Evolutionary conservation across 1,140 invertebrate genomes (phyloP).

Genomic region (Dreissena polymorpha): DNA sequence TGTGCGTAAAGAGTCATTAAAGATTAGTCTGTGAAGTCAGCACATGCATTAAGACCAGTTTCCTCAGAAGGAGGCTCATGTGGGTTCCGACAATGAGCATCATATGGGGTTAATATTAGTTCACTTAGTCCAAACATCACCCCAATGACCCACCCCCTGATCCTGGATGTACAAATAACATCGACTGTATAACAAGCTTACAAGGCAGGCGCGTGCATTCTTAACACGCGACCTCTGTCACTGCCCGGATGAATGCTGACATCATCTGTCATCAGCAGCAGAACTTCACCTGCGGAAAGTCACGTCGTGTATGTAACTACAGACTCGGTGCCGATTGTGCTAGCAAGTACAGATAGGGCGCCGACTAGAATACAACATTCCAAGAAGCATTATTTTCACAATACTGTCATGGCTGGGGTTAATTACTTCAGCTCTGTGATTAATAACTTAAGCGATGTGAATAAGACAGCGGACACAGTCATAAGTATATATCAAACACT

Average conservation of each 20-base stretch:
- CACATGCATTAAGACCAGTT: too few relatives aligned
- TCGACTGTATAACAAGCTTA: not conserved
- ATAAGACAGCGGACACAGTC: not conserved
- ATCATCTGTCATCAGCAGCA: slow-evolving; percentile 42
- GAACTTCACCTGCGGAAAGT: slow-evolving; percentile 13
- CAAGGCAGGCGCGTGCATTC: not conserved
- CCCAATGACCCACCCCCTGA: too few relatives aligned
- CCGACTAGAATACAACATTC: not conserved
- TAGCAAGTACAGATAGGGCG: not conserved
- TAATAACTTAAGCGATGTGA: not conserved
- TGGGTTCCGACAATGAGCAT: too few relatives aligned
- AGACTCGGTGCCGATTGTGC: not conserved
- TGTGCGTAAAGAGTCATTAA: too few relatives aligned
- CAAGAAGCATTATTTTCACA: not conserved
- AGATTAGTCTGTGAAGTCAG: too few relatives aligned
- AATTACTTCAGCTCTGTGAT: not conserved
- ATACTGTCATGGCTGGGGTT: not conserved
- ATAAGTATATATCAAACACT: too few relatives aligned
- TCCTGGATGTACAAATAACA: not conserved
- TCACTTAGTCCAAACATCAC: too few relatives aligned
- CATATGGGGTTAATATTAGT: too few relatives aligned
- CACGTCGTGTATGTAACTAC: not conserved
- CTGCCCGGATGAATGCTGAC: not conserved
- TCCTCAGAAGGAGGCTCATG: too few relatives aligned
- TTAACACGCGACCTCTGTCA: not conserved